A percentile compares a stretch with the other conserved stretches of the same genome.
Evolutionary conservation across 2,113 vertebrate species (phyloP).

Genomic region (Mionectes macconnelli): DNA sequence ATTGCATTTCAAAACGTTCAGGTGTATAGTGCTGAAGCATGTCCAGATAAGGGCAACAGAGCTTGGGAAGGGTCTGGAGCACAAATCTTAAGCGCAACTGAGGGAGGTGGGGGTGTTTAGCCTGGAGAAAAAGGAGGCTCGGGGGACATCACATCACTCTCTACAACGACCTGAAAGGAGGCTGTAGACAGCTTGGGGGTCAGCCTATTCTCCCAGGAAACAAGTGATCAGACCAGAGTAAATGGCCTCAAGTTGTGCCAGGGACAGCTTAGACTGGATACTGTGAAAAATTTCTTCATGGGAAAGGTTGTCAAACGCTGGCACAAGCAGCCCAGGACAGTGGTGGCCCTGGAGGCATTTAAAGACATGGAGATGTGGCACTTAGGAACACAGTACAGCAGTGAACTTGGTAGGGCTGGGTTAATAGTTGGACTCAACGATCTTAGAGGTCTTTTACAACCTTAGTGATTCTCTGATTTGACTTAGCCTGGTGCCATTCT

Average conservation of each 20-base stretch:
- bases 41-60: background rate
- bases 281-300: background rate
- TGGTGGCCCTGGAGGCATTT: background rate
- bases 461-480: background rate
- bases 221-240: background rate
- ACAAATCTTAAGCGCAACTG: background rate
- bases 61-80: background rate
- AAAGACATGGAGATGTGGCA: background rate
- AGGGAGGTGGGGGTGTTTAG: background rate
- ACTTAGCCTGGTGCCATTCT: background rate
- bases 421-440: background rate
- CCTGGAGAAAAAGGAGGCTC: background rate
- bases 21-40: background rate
- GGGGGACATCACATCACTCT: too few species aligned
- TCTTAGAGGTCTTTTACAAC: background rate
- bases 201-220: background rate
- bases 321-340: background rate
- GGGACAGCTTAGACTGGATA: background rate
- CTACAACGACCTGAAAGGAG: background rate
- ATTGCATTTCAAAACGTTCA: background rate
- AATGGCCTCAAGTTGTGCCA: background rate
- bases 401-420: background rate
- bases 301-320: background rate
- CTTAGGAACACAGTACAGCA: background rate
- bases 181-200: background rate